Evolutionary conservation across 2,888 invertebrate genomes (phyloP).

Genomic region (Drosophila robusta): DNA sequence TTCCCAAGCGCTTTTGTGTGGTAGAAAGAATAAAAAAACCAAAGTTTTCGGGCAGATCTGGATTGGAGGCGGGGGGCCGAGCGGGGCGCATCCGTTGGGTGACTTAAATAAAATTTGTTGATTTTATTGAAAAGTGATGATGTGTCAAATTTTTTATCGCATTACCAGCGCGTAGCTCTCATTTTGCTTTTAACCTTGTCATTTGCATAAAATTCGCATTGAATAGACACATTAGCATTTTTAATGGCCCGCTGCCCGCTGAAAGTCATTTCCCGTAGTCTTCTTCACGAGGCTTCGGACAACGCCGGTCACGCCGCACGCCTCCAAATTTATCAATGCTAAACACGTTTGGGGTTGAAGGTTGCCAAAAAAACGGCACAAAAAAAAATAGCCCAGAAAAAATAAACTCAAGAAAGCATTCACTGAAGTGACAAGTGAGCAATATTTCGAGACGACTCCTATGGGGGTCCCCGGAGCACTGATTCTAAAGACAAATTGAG

Average conservation of each 20-base stretch:
- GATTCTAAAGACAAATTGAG: conserved; percentile 72
- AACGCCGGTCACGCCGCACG: conserved; percentile 25
- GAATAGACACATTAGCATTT: conserved; percentile 81
- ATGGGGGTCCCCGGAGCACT: conserved; percentile 1
- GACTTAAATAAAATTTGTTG: conserved; percentile 82
- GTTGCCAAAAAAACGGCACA: conserved; percentile 17
- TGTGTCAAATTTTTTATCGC: conserved; percentile 81
- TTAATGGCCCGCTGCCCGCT: conserved; percentile 70
- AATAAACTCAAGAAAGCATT: conserved; percentile 29
- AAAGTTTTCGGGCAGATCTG: background rate
- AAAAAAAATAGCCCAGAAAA: background rate
- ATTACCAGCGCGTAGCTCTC: conserved; percentile 73
- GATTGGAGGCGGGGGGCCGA: conserved; percentile 14
- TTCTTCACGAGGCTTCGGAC: conserved; percentile 5
- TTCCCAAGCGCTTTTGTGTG: conserved; percentile 34
- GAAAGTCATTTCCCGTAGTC: conserved; percentile 57
- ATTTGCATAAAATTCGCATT: conserved; percentile 81
- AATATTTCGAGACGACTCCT: conserved; percentile 62
- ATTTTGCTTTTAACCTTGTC: conserved; percentile 80
- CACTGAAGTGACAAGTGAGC: conserved; percentile 79
- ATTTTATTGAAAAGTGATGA: conserved; percentile 81
- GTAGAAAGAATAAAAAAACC: conserved; percentile 17
- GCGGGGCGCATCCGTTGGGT: conserved; percentile 70
- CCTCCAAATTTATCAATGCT: conserved; percentile 71
- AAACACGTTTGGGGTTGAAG: conserved; percentile 71